Evolutionary conservation across 2,113 vertebrate genomes (phyloP), one percentile per base, ranked within the genome.

Genomic region (Leuciscus idus): DNA sequence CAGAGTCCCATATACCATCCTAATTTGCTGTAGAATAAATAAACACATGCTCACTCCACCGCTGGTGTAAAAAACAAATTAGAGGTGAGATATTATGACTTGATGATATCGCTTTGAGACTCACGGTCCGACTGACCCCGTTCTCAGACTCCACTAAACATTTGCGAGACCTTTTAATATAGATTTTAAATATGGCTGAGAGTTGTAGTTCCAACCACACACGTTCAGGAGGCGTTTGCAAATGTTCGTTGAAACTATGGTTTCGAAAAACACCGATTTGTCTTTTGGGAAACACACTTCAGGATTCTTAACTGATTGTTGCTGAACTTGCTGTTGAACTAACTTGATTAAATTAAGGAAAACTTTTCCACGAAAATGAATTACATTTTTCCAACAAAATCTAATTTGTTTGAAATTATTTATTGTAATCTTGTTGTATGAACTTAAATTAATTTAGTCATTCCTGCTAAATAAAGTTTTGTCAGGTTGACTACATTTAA

Each of bases 21-120:
- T 33, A 57, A 77, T 79, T 79, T 61, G 55, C 50, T 70, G 50
- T 61, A 30, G 61, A 52, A 82, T 82, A 82, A 82, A 82, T 68
- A 82, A 82, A 52, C 59, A 64, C 46, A 48, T 17, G 26, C 59
- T 81, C 79, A 77, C 26, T 66, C 39, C 59, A 64, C 23, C 30
- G 36, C 62, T 23, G 43, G 62, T 66, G 43, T 66, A 50, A 64
- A 82, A 82, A 28, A 23, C 8, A 12, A 30, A 82, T 48, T 50
- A 9, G 59, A 64, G 39, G 61, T 28, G 79, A 81, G 79, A 81
- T 48, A 81, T 46, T 48, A 81, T 81, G 15, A 28, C 77, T 61
- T 39, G 33, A 79, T 61, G 30, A 57, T 36, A 59, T 79, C 33
- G 23, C 55, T 15, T 61, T n/a, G 21, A 23, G 55, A 57, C 55